Evolutionary conservation across 2,888 invertebrate species (phyloP), one percentile per base, ranked within the genome.

Genomic region (Phyto melanocephala): DNA sequence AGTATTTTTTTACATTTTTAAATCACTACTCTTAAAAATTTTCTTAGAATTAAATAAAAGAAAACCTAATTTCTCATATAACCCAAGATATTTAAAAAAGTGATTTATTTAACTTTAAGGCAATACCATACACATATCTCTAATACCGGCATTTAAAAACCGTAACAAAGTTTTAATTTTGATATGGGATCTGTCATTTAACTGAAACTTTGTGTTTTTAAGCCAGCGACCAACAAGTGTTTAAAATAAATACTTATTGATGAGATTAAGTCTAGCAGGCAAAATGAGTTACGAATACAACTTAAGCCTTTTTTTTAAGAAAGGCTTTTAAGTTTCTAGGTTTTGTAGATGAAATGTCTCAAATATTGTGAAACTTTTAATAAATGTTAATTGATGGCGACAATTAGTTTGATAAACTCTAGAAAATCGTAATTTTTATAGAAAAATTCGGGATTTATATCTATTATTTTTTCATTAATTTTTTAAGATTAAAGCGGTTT

Each of bases 181-280:
- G 56, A 70, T 74, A 45, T 74, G 68, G 54, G 62, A 65, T 75
- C 60, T 62, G 22, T 78, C 67, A 60, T 24, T 74, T 76, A 17
- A 24, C 33, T 52, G 42, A 40, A 63, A 56, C 8, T 54, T 28
- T 52, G 17, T 33, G 63, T 68, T 65, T 60, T 4, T 42, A 20
- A 60, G 45, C 37, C 15, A 70, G 35, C 24, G 63, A 37, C 58
- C 42, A 82, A 78, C 81, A 82, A 82, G 81, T 82, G 81, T 71
- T 65, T 50, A 13, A 63, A 56, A 72, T 42, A 1, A 68, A 74
- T 11, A 24, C n/a, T 10, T 68, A 56, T 74, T 58, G 68, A 78
- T 56, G 65, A 54, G 77, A 81, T 78, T 63, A 78, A 35, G 2
- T 54, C 6, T 42, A 78, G 40, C 11, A 15, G 47, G 11, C 22